Evolutionary conservation across 2,888 invertebrate species (phyloP).

Genomic region (Petrolisthes manimaculis): DNA sequence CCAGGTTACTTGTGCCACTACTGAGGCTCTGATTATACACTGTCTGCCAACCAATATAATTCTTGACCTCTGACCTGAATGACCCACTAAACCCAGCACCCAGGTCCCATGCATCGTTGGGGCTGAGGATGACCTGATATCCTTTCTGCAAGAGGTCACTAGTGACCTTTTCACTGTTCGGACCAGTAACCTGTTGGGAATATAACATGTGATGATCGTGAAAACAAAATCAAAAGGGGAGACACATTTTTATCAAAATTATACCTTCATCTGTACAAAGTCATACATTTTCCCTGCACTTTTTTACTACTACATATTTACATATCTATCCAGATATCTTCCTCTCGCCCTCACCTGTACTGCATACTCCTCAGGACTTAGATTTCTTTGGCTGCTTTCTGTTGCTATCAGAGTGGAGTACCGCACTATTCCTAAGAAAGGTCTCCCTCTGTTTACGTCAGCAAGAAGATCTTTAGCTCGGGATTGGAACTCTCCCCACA

Average conservation of each 20-base stretch:
- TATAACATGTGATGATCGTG: neutral
- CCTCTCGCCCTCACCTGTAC: conserved; percentile 76
- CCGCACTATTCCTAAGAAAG: conserved; percentile 63
- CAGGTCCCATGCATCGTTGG: conserved; percentile 87
- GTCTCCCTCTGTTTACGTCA: conserved; percentile 3
- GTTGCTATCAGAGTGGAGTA: conserved; percentile 61
- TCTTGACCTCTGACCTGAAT: conserved; percentile 74
- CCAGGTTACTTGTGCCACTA: conserved; percentile 67
- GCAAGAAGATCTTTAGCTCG: conserved; percentile 73
- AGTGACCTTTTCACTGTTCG: neutral
- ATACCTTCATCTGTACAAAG: neutral
- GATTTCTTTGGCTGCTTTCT: conserved; percentile 69
- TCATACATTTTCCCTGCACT: neutral
- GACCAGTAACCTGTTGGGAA: neutral
- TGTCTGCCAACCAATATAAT: conserved; percentile 90
- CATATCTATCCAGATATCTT: neutral
- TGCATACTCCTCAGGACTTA: conserved; percentile 83
- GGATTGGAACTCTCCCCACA: conserved; percentile 76
- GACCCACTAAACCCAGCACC: conserved; percentile 80
- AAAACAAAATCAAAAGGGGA: neutral
- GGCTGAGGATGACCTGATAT: conserved; percentile 79
- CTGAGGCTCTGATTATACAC: conserved; percentile 82
- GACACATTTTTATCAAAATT: neutral
- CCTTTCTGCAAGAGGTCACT: conserved; percentile 1
- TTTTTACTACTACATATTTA: neutral